Conservation (phyloP, 2,797 vertebrate genomes). For the Malacoctenus gilli region DNA sequence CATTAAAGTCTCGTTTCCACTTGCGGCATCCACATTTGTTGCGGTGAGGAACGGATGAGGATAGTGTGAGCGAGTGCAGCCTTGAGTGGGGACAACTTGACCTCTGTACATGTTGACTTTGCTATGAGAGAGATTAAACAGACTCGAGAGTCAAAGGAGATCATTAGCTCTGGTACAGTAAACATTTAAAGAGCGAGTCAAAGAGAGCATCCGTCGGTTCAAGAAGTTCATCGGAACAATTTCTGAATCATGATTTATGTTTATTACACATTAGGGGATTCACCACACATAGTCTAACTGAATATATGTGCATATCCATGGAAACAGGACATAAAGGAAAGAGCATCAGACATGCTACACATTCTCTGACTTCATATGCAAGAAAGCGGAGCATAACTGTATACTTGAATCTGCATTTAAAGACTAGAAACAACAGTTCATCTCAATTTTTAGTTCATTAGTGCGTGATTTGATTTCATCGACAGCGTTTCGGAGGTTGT, state of each 20-base stretch:
- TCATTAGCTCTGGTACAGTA: slow-evolving; percentile 20
- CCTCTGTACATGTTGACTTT: slow-evolving; percentile 24
- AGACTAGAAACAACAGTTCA: slow-evolving; percentile 1
- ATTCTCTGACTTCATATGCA: no score
- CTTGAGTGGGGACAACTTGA: slow-evolving; percentile 25
- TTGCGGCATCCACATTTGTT: slow-evolving; percentile 8
- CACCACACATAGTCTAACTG: no score
- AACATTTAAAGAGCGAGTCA: slow-evolving; percentile 27
- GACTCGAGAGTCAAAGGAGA: slow-evolving; percentile 27
- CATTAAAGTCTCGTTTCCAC: slow-evolving; percentile 16
- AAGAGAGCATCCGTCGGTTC: slow-evolving; percentile 14
- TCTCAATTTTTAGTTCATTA: slow-evolving; percentile 4
- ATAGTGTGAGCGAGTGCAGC: slow-evolving; percentile 14
- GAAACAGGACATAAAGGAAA: no score
- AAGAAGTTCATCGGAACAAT: neutral
- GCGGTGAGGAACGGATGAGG: neutral
- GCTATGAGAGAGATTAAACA: slow-evolving; percentile 34
- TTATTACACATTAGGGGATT: neutral
- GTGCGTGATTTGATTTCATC: neutral
- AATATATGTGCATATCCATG: no score
- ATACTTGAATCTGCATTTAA: no score
- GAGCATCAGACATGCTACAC: no score
- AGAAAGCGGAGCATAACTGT: no score
- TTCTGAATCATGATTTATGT: no score
- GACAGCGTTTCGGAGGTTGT: neutral